Evolutionary conservation across 2,113 vertebrate species (phyloP).

Genomic region (Thermophis baileyi): DNA sequence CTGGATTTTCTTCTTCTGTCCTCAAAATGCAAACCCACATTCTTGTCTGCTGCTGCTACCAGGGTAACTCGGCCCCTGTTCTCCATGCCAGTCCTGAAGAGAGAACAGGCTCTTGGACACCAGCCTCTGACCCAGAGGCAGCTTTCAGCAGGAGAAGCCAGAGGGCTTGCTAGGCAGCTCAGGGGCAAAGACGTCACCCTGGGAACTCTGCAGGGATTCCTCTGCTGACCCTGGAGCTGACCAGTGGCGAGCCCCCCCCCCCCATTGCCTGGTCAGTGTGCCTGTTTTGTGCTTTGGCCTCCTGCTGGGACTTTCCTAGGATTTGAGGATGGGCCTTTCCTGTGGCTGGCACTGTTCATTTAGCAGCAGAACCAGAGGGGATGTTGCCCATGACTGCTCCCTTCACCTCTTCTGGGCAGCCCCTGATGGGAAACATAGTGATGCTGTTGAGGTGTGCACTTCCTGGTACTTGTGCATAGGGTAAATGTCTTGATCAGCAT

Average conservation of each 20-base stretch:
- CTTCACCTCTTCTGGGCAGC: not conserved
- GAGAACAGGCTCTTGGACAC: not conserved
- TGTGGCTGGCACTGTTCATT: not conserved
- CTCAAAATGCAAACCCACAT: not conserved
- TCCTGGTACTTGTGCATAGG: not conserved
- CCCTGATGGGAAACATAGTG: not conserved
- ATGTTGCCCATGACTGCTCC: not conserved
- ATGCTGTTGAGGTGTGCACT: not conserved
- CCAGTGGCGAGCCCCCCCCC: not conserved
- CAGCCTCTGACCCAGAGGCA: not conserved
- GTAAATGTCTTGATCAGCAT: not conserved
- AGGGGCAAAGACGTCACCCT: not conserved
- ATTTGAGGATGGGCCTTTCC: not conserved
- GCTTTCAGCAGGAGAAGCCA: no score
- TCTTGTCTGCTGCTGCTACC: not conserved
- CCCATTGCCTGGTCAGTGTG: not conserved
- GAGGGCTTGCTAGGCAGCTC: not conserved
- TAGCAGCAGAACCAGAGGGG: not conserved
- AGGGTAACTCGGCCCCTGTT: not conserved
- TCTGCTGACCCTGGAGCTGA: not conserved
- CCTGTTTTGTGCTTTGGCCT: not conserved
- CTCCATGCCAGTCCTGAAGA: not conserved
- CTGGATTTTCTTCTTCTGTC: not conserved
- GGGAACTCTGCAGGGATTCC: no score
- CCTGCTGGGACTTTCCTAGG: not conserved